Percentiles rank a stretch among this genome's conserved stretches.
Evolutionary conservation across 2,113 vertebrate species (phyloP).

Genomic region (Phaetusa simplex): DNA sequence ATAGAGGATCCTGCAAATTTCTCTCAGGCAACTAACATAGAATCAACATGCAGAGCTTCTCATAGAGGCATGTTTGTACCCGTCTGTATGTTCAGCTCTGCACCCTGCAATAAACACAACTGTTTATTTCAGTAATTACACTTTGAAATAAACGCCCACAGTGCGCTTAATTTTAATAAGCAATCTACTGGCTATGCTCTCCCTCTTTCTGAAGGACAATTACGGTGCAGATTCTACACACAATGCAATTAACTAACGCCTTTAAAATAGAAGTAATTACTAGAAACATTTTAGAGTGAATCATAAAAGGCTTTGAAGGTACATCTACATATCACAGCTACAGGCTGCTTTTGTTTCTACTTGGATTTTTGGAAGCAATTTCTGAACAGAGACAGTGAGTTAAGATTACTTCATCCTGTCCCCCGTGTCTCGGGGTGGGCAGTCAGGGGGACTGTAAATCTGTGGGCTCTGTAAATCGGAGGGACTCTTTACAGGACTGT

Average conservation of each 20-base stretch:
- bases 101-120: slow-evolving; percentile 62
- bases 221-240: slow-evolving; percentile 43
- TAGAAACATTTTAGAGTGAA: slow-evolving; percentile 51
- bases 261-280: slow-evolving; percentile 67
- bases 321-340: slow-evolving; percentile 41
- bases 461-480: neutral
- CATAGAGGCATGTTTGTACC: slow-evolving; percentile 58
- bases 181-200: slow-evolving; percentile 45
- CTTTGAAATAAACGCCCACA: slow-evolving; percentile 68
- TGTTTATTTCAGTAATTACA: slow-evolving; percentile 74
- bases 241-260: slow-evolving; percentile 55
- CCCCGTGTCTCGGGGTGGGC: neutral
- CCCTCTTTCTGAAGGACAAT: slow-evolving; percentile 58
- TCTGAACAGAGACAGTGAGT: neutral
- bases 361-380: slow-evolving; percentile 6
- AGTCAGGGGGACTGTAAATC: neutral
- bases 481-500: neutral
- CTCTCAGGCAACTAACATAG: slow-evolving; percentile 8
- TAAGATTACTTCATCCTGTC: neutral
- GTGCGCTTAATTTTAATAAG: slow-evolving; percentile 62
- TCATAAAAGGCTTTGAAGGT: slow-evolving; percentile 60
- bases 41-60: slow-evolving; percentile 41
- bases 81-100: slow-evolving; percentile 33
- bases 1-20: slow-evolving; percentile 47
- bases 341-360: slow-evolving; percentile 6